phyloP scores from a whole-genome alignment of 2,797 vertebrate species.

The Champsocephalus gunnari region DNA sequence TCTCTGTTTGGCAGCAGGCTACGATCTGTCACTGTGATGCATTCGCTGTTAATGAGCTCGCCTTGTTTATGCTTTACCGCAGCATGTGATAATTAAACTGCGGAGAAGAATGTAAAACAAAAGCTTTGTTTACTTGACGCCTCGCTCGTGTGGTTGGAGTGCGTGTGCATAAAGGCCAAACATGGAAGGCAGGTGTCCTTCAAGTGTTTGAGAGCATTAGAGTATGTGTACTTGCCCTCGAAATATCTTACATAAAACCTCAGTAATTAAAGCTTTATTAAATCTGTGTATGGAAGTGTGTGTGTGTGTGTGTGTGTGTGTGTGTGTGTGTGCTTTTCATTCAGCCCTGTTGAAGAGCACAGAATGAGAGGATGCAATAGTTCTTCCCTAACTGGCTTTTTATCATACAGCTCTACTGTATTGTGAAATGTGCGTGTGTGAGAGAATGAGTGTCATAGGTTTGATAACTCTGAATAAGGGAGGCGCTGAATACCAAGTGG shows the following conservation, averaged over 20 bases:
- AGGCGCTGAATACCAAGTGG: conserved; percentile 57
- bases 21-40: conserved; percentile 68
- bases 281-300: background rate
- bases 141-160: conserved; percentile 24
- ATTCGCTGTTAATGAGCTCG: conserved; percentile 79
- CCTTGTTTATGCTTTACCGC: conserved; percentile 81
- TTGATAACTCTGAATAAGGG: conserved; percentile 64
- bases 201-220: conserved; percentile 17
- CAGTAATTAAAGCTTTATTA: conserved; percentile 43
- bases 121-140: conserved; percentile 67
- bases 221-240: background rate
- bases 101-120: conserved; percentile 74
- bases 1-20: conserved; percentile 66
- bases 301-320: background rate
- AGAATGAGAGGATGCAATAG: conserved; percentile 57
- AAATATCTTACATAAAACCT: conserved; percentile 29
- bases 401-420: conserved; percentile 73
- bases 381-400: conserved; percentile 66
- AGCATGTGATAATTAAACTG: conserved; percentile 82
- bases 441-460: conserved; percentile 60
- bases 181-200: conserved; percentile 47
- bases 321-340: conserved; percentile 33
- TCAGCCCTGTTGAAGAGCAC: conserved; percentile 61
- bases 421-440: conserved; percentile 55
- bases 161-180: conserved; percentile 37